These are phyloP conservation scores for Diorhabda elongata DNA, from an alignment of 1,140 invertebrate species.

Conservation along the genomic window DNA sequence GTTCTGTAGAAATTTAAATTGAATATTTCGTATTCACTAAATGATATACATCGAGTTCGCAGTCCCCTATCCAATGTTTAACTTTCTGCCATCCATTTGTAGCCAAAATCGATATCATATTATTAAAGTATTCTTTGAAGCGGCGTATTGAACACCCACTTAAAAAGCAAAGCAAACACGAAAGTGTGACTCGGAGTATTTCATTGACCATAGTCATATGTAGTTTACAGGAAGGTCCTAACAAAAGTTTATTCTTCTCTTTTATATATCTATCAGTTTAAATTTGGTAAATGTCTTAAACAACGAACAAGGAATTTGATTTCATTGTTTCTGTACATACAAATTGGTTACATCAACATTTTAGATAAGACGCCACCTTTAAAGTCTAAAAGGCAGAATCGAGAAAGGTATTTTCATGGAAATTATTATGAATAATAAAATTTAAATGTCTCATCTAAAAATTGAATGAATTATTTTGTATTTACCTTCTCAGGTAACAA, in stretches of 20 bases:
- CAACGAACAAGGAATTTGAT: too few relatives aligned
- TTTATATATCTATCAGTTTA: too few relatives aligned
- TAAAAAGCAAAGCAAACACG: conserved; percentile 12
- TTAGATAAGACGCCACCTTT: too few relatives aligned
- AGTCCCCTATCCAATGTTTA: background rate
- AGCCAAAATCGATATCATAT: conserved; percentile 7
- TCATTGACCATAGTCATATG: background rate
- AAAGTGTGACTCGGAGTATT: conserved; percentile 12
- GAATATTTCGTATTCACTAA: background rate
- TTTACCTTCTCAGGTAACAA: too few relatives aligned
- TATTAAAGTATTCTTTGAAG: conserved; percentile 5
- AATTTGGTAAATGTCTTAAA: too few relatives aligned
- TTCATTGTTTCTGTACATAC: too few relatives aligned
- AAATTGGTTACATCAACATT: too few relatives aligned
- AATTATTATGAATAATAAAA: too few relatives aligned
- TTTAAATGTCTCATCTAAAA: too few relatives aligned
- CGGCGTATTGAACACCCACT: conserved; percentile 9
- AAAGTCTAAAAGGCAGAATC: too few relatives aligned
- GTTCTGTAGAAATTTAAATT: background rate
- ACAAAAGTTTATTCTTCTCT: background rate
- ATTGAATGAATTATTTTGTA: too few relatives aligned
- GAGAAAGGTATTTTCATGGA: too few relatives aligned
- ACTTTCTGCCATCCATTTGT: background rate
- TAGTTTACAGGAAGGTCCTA: background rate
- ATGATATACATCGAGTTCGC: background rate